phyloP scores from a whole-genome alignment of 2,113 vertebrate species.

The Sceloporus tristichus region DNA sequence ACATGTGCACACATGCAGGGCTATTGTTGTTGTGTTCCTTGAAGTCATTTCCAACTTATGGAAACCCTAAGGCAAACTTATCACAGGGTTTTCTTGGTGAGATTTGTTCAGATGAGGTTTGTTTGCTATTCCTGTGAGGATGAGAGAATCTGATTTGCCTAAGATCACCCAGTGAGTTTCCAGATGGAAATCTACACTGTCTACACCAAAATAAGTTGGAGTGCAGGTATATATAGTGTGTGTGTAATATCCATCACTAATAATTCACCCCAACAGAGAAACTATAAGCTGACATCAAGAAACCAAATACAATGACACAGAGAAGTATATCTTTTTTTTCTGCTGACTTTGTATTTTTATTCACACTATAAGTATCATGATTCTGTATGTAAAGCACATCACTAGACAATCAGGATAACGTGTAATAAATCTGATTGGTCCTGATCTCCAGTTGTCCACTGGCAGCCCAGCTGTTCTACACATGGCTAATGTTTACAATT shows the following conservation, averaged over 20 bases:
- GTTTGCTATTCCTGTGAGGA: too few species aligned
- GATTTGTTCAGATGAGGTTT: too few species aligned
- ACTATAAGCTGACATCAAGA: not conserved
- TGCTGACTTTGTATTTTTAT: not conserved
- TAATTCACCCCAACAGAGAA: not conserved
- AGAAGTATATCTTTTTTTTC: not conserved
- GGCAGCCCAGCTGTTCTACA: conserved; percentile 45
- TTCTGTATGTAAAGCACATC: not conserved
- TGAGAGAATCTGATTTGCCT: too few species aligned
- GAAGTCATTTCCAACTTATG: too few species aligned
- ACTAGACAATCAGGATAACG: not conserved
- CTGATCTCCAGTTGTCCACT: conserved; percentile 63
- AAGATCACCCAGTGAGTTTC: too few species aligned
- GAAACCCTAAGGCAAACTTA: too few species aligned
- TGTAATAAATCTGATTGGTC: conserved; percentile 20
- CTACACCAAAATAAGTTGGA: not conserved
- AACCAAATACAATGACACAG: not conserved
- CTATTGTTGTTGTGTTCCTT: too few species aligned
- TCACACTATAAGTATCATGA: not conserved
- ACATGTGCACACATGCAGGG: too few species aligned
- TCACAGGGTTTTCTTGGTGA: too few species aligned
- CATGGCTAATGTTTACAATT: not conserved
- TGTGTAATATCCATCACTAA: not conserved
- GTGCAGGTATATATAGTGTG: not conserved
- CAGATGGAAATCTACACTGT: not conserved